A percentile compares a stretch with the other conserved stretches of the same genome.
Conservation (phyloP, 2,797 vertebrate species). For the Acropternis orthonyx region DNA sequence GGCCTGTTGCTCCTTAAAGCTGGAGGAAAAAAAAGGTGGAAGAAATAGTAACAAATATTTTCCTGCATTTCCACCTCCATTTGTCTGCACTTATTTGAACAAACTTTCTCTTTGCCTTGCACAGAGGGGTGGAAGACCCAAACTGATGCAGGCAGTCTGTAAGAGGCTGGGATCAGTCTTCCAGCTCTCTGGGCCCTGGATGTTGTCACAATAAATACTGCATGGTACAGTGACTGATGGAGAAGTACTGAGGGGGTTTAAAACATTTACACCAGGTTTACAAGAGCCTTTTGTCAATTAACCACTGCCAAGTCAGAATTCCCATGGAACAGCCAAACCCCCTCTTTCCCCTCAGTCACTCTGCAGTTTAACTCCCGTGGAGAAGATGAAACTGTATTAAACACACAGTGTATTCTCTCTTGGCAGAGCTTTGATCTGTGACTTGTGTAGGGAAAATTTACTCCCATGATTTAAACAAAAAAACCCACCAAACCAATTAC, state of each 20-base stretch:
- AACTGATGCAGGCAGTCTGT: not conserved
- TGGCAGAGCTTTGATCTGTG: not conserved
- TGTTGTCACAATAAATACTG: not conserved
- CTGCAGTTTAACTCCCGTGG: not conserved
- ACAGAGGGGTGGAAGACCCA: not conserved
- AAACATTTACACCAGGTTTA: not conserved
- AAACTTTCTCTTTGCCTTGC: not conserved
- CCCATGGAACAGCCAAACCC: not conserved
- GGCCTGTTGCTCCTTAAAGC: not conserved
- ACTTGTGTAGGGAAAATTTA: not conserved
- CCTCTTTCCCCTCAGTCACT: not conserved
- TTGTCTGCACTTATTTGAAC: not conserved
- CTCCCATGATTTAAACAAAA: not conserved
- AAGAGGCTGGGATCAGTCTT: not conserved
- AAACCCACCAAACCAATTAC: not conserved
- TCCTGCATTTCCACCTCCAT: not conserved
- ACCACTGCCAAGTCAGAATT: not conserved
- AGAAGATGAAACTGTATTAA: not conserved
- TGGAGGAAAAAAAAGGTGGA: not conserved
- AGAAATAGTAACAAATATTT: not conserved
- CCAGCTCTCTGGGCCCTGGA: not conserved
- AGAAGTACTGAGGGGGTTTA: not conserved
- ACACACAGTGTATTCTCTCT: not conserved
- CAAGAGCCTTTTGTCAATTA: not conserved
- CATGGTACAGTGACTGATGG: not conserved